A percentile compares a stretch with the other conserved stretches of the same genome.
Conservation (phyloP, 2,888 invertebrate genomes). For the Lapara coniferarum region DNA sequence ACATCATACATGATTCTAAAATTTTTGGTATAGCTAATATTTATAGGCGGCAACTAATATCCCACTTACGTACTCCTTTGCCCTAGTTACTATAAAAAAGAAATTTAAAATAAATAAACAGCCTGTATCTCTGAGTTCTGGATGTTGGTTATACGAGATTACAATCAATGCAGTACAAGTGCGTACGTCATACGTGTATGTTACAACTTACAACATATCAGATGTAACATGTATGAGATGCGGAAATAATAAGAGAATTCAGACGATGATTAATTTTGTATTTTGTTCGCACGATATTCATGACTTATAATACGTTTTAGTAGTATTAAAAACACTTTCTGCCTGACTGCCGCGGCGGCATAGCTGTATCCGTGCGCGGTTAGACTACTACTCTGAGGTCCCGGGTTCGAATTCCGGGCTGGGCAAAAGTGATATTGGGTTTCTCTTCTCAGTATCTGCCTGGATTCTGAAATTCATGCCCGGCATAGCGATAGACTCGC, state of each 20-base stretch:
- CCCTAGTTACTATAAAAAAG: too few species aligned
- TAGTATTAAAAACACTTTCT: not conserved
- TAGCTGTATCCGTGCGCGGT: too few species aligned
- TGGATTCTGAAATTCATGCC: too few species aligned
- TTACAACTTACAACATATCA: conserved; percentile 16
- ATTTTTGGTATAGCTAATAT: too few species aligned
- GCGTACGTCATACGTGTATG: not conserved
- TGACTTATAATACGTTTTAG: not conserved
- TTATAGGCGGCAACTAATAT: too few species aligned
- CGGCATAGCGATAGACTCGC: too few species aligned
- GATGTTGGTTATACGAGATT: conserved; percentile 12
- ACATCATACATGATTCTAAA: too few species aligned
- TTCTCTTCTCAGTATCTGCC: too few species aligned
- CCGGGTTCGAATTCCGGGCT: too few species aligned
- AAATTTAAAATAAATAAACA: not conserved
- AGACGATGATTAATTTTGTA: not conserved
- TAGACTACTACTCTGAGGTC: too few species aligned
- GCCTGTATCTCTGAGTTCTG: not conserved
- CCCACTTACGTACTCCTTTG: too few species aligned
- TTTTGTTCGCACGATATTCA: conserved; percentile 1
- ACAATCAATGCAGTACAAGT: conserved; percentile 5
- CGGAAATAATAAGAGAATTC: conserved; percentile 19
- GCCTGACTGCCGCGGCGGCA: not conserved
- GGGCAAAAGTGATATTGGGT: too few species aligned
- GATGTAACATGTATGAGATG: conserved; percentile 16